Base-by-base conservation (phyloP, 2,888 invertebrate genomes). In the Mythimna pallens region DNA sequence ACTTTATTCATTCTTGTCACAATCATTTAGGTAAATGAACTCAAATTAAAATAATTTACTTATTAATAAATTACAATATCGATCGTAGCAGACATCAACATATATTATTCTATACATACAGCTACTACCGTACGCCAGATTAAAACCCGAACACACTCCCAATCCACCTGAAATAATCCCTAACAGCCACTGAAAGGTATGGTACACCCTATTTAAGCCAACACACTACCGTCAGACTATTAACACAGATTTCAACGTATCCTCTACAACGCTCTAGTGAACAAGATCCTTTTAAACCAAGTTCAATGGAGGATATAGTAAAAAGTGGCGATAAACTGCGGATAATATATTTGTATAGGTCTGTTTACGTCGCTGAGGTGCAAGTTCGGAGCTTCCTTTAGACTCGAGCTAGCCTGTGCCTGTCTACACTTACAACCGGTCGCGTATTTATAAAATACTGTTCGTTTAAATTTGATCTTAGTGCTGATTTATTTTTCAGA, bases 261-360 rank as follows among this genome's bases (percentile, higher is more conserved):
- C 81, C 80, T 79, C 73, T 73, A 58, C 62, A 36, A 55, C 72
- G 83, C 68, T 81, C 30, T 57, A 68, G 59, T 73, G 80, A 76
- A 74, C 74, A 83, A 30, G 54, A 78, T 74, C 78, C 76, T 78
- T 78, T 76, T 74, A 84, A 80, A 81, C 64, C 61, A 73, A 83
- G 81, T 63, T 66, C 84, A 80, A 73, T 74, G 73, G 74, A 78
- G 76, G 70, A 65, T 73, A 55, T 73, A 73, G 73, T 76, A 85
- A 85, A 83, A 83, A 77, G 77, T 58, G 54, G 14, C 73, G 76
- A 81, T 85, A 85, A 85, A 85, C 73, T 79, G 78, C 40, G 72
- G 63, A 54, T 73, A 82, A 82, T 80, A 86, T 86, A 80, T 84
- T 82, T 84, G 81, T 79, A 73, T 80, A 80, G 78, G 84, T 79